Evolutionary conservation across 2,797 vertebrate species (phyloP).

Genomic region (Pogoniulus pusillus): DNA sequence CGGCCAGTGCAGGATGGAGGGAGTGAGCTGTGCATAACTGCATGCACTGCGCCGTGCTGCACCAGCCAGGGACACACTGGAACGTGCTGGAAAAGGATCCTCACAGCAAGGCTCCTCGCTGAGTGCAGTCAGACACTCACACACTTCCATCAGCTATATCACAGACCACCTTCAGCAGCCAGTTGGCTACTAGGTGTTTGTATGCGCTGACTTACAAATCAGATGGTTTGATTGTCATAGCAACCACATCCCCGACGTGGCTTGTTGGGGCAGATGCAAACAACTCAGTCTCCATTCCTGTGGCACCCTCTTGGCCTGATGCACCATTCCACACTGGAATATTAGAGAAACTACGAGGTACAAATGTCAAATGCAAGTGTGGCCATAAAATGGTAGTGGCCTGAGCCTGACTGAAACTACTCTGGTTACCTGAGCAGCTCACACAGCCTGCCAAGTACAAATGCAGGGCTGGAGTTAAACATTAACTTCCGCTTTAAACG

Average conservation of each 20-base stretch:
- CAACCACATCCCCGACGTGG: neutral
- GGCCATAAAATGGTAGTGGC: neutral
- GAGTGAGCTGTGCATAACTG: neutral
- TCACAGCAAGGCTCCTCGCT: neutral
- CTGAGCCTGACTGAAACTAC: neutral
- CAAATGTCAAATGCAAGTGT: neutral
- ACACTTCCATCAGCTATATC: neutral
- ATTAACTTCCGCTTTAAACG: slow-evolving; percentile 30
- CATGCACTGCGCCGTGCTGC: neutral
- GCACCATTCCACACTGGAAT: neutral
- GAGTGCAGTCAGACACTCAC: neutral
- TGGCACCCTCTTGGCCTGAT: neutral
- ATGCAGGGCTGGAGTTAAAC: neutral
- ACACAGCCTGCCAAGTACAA: neutral
- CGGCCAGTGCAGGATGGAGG: neutral
- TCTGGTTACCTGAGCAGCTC: neutral
- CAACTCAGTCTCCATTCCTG: neutral
- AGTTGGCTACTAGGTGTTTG: neutral
- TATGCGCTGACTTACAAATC: neutral
- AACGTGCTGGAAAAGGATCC: neutral
- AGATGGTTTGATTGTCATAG: neutral
- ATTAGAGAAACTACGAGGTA: neutral
- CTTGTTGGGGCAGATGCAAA: neutral
- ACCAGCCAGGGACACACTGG: neutral
- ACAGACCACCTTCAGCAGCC: neutral